Base-by-base conservation (phyloP, 2,888 invertebrate species). In the Odontocolon sp. region DNA sequence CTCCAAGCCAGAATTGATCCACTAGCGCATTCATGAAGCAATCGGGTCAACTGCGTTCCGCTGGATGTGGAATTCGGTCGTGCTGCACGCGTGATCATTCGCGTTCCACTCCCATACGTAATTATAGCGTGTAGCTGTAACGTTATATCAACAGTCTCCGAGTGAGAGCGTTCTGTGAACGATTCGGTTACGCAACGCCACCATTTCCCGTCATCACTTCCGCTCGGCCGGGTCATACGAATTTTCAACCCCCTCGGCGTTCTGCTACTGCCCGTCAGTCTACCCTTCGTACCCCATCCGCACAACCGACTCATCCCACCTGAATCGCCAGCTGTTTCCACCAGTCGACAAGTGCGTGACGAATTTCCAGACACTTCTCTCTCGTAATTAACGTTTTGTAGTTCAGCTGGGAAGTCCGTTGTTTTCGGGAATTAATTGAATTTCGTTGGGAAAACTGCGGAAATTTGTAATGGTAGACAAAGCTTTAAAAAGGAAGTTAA, bases 121-220 rank as follows among this genome's bases (percentile, higher is more conserved):
- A 77, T 73, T 73, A 77, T 68, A 68, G 52, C 63, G 45, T 52
- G 45, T 63, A 61, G 38, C 38, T 67, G 26, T 63, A 33, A 47
- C 56, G 18, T 42, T n/a, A 23, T 45, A n/a, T 18, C 21, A 31
- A 33, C 54, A 18, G 40, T 42, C 31, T 11, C 31, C 42, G 45
- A n/a, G n/a, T 21, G 42, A 21, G 56, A 67, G 56, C 67, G 68
- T 73, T 45, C 64, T 76, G 78, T 42, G 67, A 73, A 63, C 71
- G 76, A 81, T 81, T 64, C 38, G 64, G 77, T 77, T 80, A 80
- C 78, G 77, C 77, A 69, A 69, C 66, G 74, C 73, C 72, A 73
- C 78, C 77, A 77, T 82, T 80, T 85, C 79, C 80, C 64, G 81
- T 78, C 81, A 83, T 86, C 86, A 83, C 84, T 87, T 86, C 83